Base-by-base conservation (phyloP, 2,797 vertebrate species). In the Enteromius radiatus region DNA sequence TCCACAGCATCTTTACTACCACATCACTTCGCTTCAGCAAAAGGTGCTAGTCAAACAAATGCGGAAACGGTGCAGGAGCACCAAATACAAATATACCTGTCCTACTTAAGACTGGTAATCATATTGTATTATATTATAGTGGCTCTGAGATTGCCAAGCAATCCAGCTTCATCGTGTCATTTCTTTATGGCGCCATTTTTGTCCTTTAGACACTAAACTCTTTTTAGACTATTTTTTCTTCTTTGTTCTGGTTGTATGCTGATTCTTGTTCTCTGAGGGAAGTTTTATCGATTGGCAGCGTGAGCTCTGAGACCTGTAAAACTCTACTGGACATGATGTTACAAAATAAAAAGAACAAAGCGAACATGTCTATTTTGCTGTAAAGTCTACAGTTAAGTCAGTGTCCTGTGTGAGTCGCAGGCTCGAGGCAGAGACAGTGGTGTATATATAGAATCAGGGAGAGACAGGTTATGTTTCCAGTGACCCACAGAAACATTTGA, bases 401-500 rank as follows among this genome's bases (percentile, higher is more conserved):
- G 14, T 23, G 31, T 63, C 28, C 68, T 26, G 11, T 63, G 26
- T 26, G 54, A 49, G 26, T 80, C 5, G 21, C 41, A 70, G 47
- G 9, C 64, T 68, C 38, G 7, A 23, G n/a, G 12, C 47, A 80
- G 52, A 79, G 52, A 36, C 54, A 36, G 54, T 47, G 68, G 41
- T 63, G 15, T 80, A 80, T 80, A 63, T 47, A 73, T 80, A 80
- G 68, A 73, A 61, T 70, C 38, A 63, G 54, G 19, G 68, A 36
- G 54, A 80, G 68, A 71, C 21, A 71, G 68, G 28, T 80, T 63
- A 47, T 80, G 41, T 80, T 80, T 80, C 78, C 78, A 73, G 10
- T 71, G 68, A 38, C 68, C 78, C 78, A 61, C 41, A 73, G 14
- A 49, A 63, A 61, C 41, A 71, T 83, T 47, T 59, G 38, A 59